These are phyloP conservation scores for Centrocercus urophasianus DNA, from an alignment of 2,113 vertebrate species.

Conservation along the genomic window DNA sequence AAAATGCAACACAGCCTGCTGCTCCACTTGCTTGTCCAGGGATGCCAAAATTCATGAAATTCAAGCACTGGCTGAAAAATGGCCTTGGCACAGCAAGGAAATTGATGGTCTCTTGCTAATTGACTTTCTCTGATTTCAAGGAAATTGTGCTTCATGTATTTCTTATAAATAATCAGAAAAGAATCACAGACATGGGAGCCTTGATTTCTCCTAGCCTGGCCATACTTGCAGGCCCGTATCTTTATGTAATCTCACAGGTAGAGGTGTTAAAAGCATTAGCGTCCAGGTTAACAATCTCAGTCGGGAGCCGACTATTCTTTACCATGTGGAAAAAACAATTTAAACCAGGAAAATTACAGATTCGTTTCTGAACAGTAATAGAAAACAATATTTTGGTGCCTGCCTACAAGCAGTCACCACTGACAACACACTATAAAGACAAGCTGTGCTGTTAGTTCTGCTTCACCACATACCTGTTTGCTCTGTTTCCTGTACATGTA, in stretches of 20 bases:
- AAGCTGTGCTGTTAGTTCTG: not conserved
- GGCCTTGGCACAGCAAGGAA: not conserved
- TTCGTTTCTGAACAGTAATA: not conserved
- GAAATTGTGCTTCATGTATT: not conserved
- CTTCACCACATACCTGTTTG: not conserved
- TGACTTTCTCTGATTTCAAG: not conserved
- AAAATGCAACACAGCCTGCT: not conserved
- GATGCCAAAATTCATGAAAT: not conserved
- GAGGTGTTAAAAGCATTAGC: not conserved
- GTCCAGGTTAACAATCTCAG: not conserved
- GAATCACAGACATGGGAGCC: not conserved
- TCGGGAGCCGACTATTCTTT: not conserved
- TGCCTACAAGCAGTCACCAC: fast-evolving
- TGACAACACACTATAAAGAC: not conserved
- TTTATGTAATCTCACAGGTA: not conserved
- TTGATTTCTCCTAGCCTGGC: not conserved
- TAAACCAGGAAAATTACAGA: not conserved
- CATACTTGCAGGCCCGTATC: not conserved
- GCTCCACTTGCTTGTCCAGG: not conserved
- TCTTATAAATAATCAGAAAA: not conserved
- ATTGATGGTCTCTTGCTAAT: not conserved
- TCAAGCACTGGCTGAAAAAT: not conserved
- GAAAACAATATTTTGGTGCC: not conserved
- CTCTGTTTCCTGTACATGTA: not conserved
- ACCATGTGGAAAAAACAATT: not conserved